Base-by-base conservation (phyloP, 2,888 invertebrate species). In the Drosophila formosana region DNA sequence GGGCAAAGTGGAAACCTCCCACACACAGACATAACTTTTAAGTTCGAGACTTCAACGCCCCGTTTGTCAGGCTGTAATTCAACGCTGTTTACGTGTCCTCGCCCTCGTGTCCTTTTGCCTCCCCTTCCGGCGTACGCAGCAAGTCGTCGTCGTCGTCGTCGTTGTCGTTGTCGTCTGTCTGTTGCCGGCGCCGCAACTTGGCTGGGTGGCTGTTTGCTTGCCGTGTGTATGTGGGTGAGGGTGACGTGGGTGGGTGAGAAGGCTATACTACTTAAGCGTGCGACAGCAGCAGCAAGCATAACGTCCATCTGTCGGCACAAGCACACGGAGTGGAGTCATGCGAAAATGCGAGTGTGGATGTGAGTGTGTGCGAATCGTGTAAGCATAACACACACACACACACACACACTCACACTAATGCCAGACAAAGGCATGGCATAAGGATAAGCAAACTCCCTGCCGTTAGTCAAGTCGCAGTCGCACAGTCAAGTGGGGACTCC, bases 21-120 rank as follows among this genome's bases (percentile, higher is more conserved):
- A 63, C 75, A 63, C 75, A 73, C 77, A 79, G 75, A 75, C 82
- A 79, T 81, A 83, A 81, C 84, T 86, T 83, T 83, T 86, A 84
- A 83, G 83, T 86, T 86, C 73, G 83, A 79, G 83, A 86, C 86
- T 84, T 84, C 83, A 84, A 83, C 83, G 83, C 84, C 86, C 86
- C 83, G 83, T 86, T 84, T 84, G 83, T 84, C 84, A 86, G 83
- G 81, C 83, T 80, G 83, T 84, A 84, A 84, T 84, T 84, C 83
- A 86, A 84, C 83, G 83, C 86, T 81, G 81, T 83, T 86, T 83
- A 86, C 86, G 83, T 83, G 83, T 68, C 70, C 70, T 57, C 66
- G 57, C 58, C 73, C 13, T 43, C 52, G 37, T 37, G 37, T 37
- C 37, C 37, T 37, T 37, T 37, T 37, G n/a, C 37, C n/a, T n/a